Base-by-base conservation (phyloP, 1,140 invertebrate species). In the Riptortus pedestris region DNA sequence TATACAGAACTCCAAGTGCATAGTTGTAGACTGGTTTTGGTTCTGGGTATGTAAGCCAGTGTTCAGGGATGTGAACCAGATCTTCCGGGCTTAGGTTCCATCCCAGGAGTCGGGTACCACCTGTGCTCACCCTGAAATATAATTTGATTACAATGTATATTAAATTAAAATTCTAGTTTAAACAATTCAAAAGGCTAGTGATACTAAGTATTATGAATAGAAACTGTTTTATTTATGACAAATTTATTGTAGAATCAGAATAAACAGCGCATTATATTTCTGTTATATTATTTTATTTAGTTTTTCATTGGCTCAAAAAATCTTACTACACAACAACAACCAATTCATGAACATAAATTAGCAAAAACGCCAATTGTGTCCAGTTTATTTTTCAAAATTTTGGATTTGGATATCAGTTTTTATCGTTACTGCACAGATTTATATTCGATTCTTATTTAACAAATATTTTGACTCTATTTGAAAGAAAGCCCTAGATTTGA, bases 1-100 rank as follows among this genome's bases (percentile, higher is more conserved):
- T 81, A 71, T 93, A 95, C 67, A 89, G 76, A 61, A 93, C 77
- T 1, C 85, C 91, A 1, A 94, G 76, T 26, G 89, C 78, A 69
- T 91, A 90, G 74, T 94, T 90, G 68, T 90, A 80, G 61, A 86
- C 83, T 52, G 87, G 85, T 43, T 88, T 86, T 2, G 89, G 87
- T 71, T 88, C 88, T 27, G 84, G 80, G 72, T 84, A 91, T 16
- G 79, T 76, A 43, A 90, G 80, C 89, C 89, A 93, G 73, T 91
- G 89, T 69, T 88, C 86, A 26, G 87, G 88, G 67, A 93, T 83
- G 61, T 86, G 81, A 45, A 82, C 75, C 62, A 90, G 74, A 70
- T 90, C 86, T 65, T 88, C 87, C 18, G 83, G 78, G 3, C 84
- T 82, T 22, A 91, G 79, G 71, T 90, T 88, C 80, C 86, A 90